Evolutionary conservation across 2,888 invertebrate species (phyloP), one percentile per base, ranked within the genome.

Genomic region (Ischnus inquisitorius): DNA sequence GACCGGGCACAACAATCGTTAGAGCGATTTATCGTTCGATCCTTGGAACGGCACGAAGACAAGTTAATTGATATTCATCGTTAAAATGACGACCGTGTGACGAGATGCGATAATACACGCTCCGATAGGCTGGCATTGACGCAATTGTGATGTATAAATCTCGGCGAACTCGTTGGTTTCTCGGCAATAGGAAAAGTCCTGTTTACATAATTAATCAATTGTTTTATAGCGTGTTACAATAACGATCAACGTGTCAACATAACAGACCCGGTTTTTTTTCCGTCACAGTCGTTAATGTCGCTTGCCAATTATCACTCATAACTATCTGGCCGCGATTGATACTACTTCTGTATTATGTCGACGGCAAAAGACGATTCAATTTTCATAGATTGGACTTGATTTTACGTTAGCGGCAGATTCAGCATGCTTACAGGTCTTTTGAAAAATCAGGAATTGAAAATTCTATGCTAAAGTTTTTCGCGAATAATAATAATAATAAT

Each of bases 201-300:
- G 74, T 16, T 62, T 74, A 46, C 74, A 74, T 74, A 62, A 74
- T 74, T 62, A 74, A 74, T 74, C 34, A 19, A 74, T 74, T 60
- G 46, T 72, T 72, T n/a, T 60, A 74, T 14, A 1, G 6, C 19
- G 41, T 10, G 12, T 74, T 39, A 19, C 6, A 22, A 48, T 48
- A 54, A 54, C 19, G 19, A 74, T 28, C 28, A 6, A 19, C 28
- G 12, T 22, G 16, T 51, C 62, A 34, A 19, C n/a, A 60, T 46
- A 62, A 60, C 46, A 25, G 12, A 19, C 12, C n/a, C 28, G 28
- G n/a, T n/a, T n/a, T 34, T 39, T 28, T 46, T 28, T n/a, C 28
- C 28, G 19, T 62, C 16, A 43, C 28, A 28, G 43, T 62, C 46
- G 12, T 74, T 60, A 48, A 74, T 34, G 16, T 48, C 74, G 1